Conservation (phyloP, 2,888 invertebrate species). For the Aleiodes leptofemur region DNA sequence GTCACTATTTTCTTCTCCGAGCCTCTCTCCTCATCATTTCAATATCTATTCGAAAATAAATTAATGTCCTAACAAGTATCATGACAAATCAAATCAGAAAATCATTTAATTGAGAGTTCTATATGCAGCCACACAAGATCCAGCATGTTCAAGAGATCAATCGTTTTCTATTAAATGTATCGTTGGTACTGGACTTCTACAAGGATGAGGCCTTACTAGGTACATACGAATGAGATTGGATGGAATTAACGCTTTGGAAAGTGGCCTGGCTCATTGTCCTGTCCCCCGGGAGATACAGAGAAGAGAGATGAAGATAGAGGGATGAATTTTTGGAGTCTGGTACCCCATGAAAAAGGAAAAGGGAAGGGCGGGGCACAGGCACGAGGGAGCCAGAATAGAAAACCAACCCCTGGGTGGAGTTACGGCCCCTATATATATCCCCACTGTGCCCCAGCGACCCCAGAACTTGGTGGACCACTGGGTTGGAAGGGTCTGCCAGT, state of each 20-base stretch:
- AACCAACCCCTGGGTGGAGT: conserved; percentile 74
- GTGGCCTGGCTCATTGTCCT: conserved; percentile 36
- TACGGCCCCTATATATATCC: conserved; percentile 64
- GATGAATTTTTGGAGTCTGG: conserved; percentile 53
- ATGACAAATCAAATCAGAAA: neutral
- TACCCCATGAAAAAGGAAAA: conserved; percentile 56
- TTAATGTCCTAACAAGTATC: neutral
- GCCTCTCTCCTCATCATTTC: too few species aligned
- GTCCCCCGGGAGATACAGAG: conserved; percentile 36
- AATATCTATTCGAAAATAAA: too few species aligned
- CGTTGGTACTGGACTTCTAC: conserved; percentile 9
- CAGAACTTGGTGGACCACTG: conserved; percentile 64
- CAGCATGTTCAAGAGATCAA: conserved; percentile 17
- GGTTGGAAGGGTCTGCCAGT: conserved; percentile 50
- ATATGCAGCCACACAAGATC: conserved; percentile 14
- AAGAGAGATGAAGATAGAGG: conserved; percentile 28
- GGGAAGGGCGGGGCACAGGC: conserved; percentile 67
- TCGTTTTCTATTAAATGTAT: conserved; percentile 39
- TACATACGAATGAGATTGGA: conserved; percentile 41
- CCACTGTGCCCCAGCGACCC: conserved; percentile 54
- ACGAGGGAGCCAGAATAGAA: conserved; percentile 62
- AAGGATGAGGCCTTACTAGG: conserved; percentile 41
- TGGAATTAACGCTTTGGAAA: conserved; percentile 40
- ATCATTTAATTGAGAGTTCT: conserved; percentile 3
- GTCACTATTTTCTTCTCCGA: too few species aligned